Evolutionary conservation across 1,140 invertebrate species (phyloP).

Genomic region (Andrena cerasifolii): DNA sequence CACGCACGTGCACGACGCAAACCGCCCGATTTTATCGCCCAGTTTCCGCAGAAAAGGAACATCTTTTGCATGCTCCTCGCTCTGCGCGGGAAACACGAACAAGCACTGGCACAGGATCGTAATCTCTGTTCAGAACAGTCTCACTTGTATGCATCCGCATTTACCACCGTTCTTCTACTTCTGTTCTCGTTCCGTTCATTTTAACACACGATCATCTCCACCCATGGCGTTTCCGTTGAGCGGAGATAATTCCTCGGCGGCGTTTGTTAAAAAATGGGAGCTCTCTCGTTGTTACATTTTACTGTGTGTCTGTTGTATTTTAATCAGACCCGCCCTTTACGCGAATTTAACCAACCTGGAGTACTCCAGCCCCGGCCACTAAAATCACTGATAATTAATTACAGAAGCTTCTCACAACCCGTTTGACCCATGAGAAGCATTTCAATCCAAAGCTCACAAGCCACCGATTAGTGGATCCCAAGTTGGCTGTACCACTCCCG

Average conservation of each 20-base stretch:
- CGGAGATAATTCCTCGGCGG: neutral
- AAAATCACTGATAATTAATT: no score
- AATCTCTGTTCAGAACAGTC: conserved; percentile 24
- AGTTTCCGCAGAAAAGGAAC: conserved; percentile 37
- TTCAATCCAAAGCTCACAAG: no score
- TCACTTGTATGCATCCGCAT: conserved; percentile 54
- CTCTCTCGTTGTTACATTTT: neutral
- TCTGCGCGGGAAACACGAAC: conserved; percentile 21
- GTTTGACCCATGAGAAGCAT: no score
- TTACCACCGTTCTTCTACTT: conserved; percentile 18
- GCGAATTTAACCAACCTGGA: no score
- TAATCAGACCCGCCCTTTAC: no score
- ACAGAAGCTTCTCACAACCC: no score
- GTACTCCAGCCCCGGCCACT: no score
- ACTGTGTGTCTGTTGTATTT: neutral
- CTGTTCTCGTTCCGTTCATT: neutral
- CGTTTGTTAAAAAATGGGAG: conserved; percentile 28
- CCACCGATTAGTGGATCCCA: no score
- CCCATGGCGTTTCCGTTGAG: conserved; percentile 30
- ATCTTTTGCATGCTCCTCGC: conserved; percentile 50
- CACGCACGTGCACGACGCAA: conserved; percentile 31
- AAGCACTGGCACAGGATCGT: conserved; percentile 32
- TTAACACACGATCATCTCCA: conserved; percentile 45
- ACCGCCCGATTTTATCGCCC: conserved; percentile 33
- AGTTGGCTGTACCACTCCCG: no score